phyloP scores from a whole-genome alignment of 1,140 invertebrate species.

The Drosophila melanica region DNA sequence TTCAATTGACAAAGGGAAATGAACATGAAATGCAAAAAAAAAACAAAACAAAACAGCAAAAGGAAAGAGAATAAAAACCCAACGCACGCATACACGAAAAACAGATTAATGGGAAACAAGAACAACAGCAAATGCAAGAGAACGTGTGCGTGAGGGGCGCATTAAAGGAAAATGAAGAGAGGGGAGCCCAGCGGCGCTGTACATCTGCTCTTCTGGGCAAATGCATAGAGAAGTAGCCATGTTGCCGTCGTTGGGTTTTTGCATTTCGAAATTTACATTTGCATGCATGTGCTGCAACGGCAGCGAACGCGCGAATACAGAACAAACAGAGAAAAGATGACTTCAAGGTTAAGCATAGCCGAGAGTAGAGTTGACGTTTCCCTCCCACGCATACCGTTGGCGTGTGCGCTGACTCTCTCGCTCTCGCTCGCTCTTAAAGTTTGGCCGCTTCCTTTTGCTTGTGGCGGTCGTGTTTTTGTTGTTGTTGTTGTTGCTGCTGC shows the following conservation, averaged over 20 bases:
- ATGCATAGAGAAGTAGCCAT: slow-evolving; percentile 37
- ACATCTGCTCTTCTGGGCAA: slow-evolving; percentile 38
- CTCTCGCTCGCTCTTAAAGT: slow-evolving; percentile 25
- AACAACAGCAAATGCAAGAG: slow-evolving; percentile 11
- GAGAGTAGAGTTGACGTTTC: slow-evolving; percentile 47
- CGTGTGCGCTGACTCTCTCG: slow-evolving; percentile 24
- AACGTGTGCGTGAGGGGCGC: slow-evolving; percentile 5
- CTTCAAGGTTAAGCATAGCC: slow-evolving; percentile 55
- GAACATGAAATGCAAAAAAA: slow-evolving; percentile 78
- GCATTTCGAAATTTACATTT: slow-evolving; percentile 54
- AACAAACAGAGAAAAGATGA: slow-evolving; percentile 48
- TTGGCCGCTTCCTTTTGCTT: slow-evolving; percentile 38
- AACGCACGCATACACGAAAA: slow-evolving; percentile 28
- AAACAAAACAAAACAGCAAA: background rate
- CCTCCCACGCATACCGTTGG: slow-evolving; percentile 44
- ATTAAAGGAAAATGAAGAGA: slow-evolving; percentile 48
- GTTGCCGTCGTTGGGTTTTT: slow-evolving; percentile 46
- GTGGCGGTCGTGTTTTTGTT: slow-evolving; percentile 14
- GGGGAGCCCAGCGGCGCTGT: slow-evolving; percentile 40
- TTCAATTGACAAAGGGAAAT: slow-evolving; percentile 81
- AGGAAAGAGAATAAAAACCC: slow-evolving; percentile 45
- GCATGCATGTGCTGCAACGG: slow-evolving; percentile 43
- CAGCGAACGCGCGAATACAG: slow-evolving; percentile 36
- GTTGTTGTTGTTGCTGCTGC: slow-evolving; percentile 18
- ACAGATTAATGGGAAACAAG: slow-evolving; percentile 31